Evolutionary conservation across 2,888 invertebrate genomes (phyloP), one percentile per base, ranked within the genome.

Genomic region (Portevinia maculata): DNA sequence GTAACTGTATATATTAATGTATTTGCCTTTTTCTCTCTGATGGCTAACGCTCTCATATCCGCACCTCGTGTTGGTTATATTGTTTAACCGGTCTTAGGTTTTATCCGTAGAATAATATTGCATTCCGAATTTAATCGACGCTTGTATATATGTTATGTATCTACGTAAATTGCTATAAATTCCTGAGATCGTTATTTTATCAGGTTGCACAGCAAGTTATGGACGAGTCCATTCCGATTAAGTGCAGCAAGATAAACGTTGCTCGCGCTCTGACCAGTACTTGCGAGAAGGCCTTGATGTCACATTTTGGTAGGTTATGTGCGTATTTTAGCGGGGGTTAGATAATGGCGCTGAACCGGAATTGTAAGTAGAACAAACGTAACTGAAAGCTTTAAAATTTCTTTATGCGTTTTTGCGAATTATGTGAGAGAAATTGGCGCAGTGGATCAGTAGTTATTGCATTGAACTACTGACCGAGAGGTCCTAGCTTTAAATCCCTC

Each of bases 91-190:
- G 76, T 60, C 70, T 64, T 64, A n/a, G 30, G 44, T 55, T 57
- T 60, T 37, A 60, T 55, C 55, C 74, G 37, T 59, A 69, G 59
- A 13, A 48, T 48, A 60, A 19, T 19, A 44, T 44, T 19, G 41
- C 81, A 81, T 81, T 81, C 65, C 76, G 65, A 76, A 65, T 59
- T 50, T 53, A 71, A 81, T 70, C 76, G 60, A 71, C 57, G 64
- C 50, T 60, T 67, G 69, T 64, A 19, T 17, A 19, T 11, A 39
- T n/a, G n/a, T n/a, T n/a, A n/a, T n/a, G n/a, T n/a, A n/a, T n/a
- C 15, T 60, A 67, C 67, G 39, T 69, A 69, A 73, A 67, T 79
- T 75, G 81, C 75, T 37, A 81, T 75, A 76, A 81, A 81, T 81
- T 76, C 81, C 76, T 21, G 11, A 65, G 76, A 76, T 76, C 37